Percentiles rank a stretch among this genome's conserved stretches.
Evolutionary conservation across 2,888 invertebrate genomes (phyloP).

Genomic region (Diloba caeruleocephala): DNA sequence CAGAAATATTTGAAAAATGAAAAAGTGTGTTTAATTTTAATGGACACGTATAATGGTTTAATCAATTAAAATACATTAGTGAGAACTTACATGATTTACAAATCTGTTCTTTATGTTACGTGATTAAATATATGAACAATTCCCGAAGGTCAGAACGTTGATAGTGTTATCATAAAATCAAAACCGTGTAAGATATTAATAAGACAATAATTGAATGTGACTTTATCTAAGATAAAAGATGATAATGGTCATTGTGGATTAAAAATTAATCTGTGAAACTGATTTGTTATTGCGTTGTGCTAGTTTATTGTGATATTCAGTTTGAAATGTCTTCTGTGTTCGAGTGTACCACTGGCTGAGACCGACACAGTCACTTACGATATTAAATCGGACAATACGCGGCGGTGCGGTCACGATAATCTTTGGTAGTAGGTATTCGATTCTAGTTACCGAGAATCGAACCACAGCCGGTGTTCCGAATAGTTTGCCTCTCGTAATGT

Average conservation of each 20-base stretch:
- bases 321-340: constrained; percentile 53
- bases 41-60: constrained; percentile 6
- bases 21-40: constrained; percentile 12
- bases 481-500: constrained; percentile 69
- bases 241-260: constrained; percentile 35
- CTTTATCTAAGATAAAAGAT: constrained; percentile 28
- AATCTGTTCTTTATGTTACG: constrained; percentile 38
- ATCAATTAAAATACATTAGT: constrained; percentile 30
- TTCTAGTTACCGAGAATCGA: constrained; percentile 81
- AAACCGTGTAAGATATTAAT: constrained; percentile 40
- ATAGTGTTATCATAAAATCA: constrained; percentile 51
- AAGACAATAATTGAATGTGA: constrained; percentile 35
- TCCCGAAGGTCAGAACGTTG: constrained; percentile 38
- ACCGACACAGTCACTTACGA: constrained; percentile 77
- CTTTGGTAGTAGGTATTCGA: constrained; percentile 76
- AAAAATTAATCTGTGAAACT: constrained; percentile 16
- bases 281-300: constrained; percentile 29
- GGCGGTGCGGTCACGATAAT: constrained; percentile 77
- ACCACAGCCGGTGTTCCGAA: constrained; percentile 64
- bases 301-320: constrained; percentile 4
- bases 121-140: constrained; percentile 33
- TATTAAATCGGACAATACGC: constrained; percentile 81
- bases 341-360: constrained; percentile 63
- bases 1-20: constrained; percentile 15
- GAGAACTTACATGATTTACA: constrained; percentile 32